A percentile compares a stretch with the other conserved stretches of the same genome.
These are phyloP conservation scores for Patella pellucida DNA, from an alignment of 2,888 invertebrate species.

Conservation along the genomic window DNA sequence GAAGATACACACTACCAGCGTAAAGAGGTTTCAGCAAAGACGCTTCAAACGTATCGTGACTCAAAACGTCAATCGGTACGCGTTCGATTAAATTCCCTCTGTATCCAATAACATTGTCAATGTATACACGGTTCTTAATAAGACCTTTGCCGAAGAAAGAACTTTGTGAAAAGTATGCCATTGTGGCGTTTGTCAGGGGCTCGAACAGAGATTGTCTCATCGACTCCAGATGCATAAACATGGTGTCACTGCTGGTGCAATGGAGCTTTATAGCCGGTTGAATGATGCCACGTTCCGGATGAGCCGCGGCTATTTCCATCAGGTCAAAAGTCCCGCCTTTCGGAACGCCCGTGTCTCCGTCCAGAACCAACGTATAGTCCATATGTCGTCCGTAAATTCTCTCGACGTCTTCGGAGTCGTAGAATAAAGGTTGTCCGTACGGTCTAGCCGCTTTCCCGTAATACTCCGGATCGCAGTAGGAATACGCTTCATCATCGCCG, in stretches of 20 bases:
- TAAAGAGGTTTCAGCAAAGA: conserved; percentile 56
- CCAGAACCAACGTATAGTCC: conserved; percentile 61
- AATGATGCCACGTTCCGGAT: conserved; percentile 60
- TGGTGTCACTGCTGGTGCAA: conserved; percentile 50
- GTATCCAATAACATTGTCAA: conserved; percentile 58
- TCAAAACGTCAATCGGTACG: conserved; percentile 61
- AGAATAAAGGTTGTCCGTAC: conserved; percentile 54
- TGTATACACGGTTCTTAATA: conserved; percentile 59
- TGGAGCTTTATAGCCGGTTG: conserved; percentile 61
- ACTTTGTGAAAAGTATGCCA: conserved; percentile 54
- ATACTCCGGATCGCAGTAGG: conserved; percentile 52
- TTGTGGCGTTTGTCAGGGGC: conserved; percentile 60
- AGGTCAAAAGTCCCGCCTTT: conserved; percentile 52
- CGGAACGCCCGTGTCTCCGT: conserved; percentile 59
- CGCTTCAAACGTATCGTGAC: conserved; percentile 65
- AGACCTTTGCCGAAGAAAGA: conserved; percentile 62
- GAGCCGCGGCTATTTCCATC: conserved; percentile 56
- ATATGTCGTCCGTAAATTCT: conserved; percentile 56
- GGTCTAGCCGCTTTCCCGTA: conserved; percentile 54
- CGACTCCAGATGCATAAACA: conserved; percentile 61
- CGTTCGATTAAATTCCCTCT: conserved; percentile 55
- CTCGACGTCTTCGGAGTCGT: conserved; percentile 55
- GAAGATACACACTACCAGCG: conserved; percentile 50
- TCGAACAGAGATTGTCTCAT: conserved; percentile 59
- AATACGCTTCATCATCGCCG: conserved; percentile 55